These are phyloP conservation scores for Sebastes umbrosus DNA, from an alignment of 2,797 vertebrate species.

Conservation along the genomic window DNA sequence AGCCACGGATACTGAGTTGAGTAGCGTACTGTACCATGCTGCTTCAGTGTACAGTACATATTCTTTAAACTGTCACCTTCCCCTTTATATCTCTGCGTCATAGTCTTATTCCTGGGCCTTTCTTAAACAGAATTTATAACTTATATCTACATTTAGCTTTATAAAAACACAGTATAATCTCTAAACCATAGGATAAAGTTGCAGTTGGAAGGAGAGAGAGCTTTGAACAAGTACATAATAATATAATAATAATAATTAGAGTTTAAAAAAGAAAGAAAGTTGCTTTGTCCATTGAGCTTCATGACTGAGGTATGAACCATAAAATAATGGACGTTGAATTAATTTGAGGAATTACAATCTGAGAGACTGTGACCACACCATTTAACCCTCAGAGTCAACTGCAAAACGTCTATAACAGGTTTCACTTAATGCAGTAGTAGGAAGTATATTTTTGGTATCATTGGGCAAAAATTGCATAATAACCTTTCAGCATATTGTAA, in stretches of 20 bases:
- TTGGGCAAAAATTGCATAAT: no score
- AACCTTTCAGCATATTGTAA: no score
- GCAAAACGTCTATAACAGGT: background rate
- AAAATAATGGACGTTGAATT: conserved; percentile 5
- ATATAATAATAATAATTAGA: background rate
- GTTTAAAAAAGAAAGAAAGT: background rate
- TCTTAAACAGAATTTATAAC: background rate
- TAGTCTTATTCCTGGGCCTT: background rate
- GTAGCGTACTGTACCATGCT: background rate
- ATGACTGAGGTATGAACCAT: background rate
- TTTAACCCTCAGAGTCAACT: background rate
- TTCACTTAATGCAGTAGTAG: background rate
- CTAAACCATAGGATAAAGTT: background rate
- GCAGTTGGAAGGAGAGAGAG: background rate
- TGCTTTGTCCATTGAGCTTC: background rate
- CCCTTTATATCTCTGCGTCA: background rate
- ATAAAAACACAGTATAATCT: background rate
- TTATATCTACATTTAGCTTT: background rate
- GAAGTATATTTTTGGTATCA: no score
- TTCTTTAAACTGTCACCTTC: background rate
- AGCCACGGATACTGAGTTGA: background rate
- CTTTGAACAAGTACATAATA: background rate
- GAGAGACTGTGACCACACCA: background rate
- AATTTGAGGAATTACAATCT: conserved; percentile 17
- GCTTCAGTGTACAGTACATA: background rate